phyloP scores from a whole-genome alignment of 2,888 invertebrate species.

The Tanytarsus gracilentus region DNA sequence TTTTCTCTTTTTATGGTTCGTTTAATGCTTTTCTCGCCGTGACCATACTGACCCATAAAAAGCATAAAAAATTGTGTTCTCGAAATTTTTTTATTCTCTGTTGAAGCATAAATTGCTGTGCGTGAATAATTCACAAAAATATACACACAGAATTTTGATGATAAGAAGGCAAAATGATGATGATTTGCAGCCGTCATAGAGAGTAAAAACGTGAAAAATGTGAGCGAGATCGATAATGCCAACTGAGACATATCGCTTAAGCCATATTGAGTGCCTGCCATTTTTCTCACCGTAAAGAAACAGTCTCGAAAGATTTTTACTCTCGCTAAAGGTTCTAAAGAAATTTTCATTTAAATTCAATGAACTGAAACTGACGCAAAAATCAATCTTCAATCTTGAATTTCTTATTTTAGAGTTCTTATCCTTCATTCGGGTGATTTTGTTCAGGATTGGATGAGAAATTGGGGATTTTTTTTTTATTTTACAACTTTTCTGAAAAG shows the following conservation, averaged over 20 bases:
- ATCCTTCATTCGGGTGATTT: too few relatives aligned
- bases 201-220: conserved; percentile 8
- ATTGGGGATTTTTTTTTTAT: too few relatives aligned
- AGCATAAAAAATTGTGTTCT: not conserved
- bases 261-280: conserved; percentile 1
- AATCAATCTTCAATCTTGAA: conserved; percentile 17
- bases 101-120: too few relatives aligned
- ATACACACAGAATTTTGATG: not conserved
- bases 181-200: too few relatives aligned
- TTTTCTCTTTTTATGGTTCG: conserved; percentile 6
- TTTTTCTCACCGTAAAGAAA: conserved; percentile 7
- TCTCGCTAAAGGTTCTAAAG: too few relatives aligned
- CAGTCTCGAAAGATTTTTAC: too few relatives aligned
- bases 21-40: conserved; percentile 7
- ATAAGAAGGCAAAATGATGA: not conserved
- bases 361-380: not conserved
- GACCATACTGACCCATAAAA: conserved; percentile 7
- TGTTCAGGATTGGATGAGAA: too few relatives aligned
- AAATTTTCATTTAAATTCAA: not conserved
- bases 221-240: conserved; percentile 7
- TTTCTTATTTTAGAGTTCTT: too few relatives aligned
- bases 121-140: too few relatives aligned
- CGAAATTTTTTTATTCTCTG: too few relatives aligned
- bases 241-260: not conserved
- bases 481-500: too few relatives aligned